Conservation (phyloP, 2,797 vertebrate species). For the Falco berigora region DNA sequence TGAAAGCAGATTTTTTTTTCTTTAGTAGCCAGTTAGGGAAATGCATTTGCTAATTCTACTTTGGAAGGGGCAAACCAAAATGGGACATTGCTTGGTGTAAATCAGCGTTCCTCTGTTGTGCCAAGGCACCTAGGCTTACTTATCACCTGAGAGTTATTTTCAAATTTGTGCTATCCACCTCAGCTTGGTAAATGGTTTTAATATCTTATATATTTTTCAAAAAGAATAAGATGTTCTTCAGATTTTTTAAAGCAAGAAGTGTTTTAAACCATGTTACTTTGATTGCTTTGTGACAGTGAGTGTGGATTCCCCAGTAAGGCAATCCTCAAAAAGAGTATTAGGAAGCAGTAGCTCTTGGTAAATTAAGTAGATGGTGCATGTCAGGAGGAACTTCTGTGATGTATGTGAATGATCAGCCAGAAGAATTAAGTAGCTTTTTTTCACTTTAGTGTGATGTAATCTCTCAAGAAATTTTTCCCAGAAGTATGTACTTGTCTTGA, state of each 20-base stretch:
- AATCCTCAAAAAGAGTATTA: neutral
- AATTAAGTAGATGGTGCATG: conserved; percentile 74
- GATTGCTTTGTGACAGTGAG: neutral
- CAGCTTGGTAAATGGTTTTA: neutral
- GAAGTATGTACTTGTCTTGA: conserved; percentile 40
- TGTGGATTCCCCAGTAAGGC: neutral
- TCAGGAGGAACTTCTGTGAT: conserved; percentile 81
- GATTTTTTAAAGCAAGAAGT: neutral
- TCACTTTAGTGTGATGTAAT: conserved; percentile 84
- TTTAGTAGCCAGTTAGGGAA: neutral
- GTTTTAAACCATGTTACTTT: neutral
- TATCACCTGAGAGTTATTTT: neutral
- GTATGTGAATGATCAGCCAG: conserved; percentile 82
- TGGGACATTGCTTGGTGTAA: neutral
- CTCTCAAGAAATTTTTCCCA: conserved; percentile 82
- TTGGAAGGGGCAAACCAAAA: neutral
- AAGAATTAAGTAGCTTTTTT: conserved; percentile 84
- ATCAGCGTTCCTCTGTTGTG: neutral
- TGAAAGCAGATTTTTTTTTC: neutral
- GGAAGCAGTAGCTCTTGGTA: conserved; percentile 53
- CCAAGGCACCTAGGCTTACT: neutral
- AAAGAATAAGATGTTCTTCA: neutral
- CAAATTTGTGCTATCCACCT: neutral
- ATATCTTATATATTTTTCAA: neutral
- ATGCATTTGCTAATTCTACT: neutral